Percentiles rank a stretch among this genome's conserved stretches.
Conservation (phyloP, 2,113 vertebrate species). For the Ornithorhynchus anatinus region DNA sequence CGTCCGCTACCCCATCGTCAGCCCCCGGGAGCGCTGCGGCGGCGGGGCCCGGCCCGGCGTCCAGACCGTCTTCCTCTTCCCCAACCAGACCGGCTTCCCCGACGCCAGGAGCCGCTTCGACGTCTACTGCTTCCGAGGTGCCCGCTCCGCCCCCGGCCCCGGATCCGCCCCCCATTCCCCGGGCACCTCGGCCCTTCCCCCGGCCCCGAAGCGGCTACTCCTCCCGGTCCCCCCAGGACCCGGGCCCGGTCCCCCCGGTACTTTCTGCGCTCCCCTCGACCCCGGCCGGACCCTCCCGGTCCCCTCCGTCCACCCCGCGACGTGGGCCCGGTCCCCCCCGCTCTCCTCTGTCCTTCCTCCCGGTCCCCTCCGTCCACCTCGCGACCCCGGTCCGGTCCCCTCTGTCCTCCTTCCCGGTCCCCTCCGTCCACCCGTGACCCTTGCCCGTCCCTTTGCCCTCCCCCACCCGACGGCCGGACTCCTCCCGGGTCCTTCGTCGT, state of each 20-base stretch:
- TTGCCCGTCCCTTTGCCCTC: too few relatives aligned
- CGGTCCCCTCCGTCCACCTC: too few relatives aligned
- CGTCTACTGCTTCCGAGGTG: conserved; percentile 92
- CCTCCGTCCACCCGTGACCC: neutral
- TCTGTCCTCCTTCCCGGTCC: neutral
- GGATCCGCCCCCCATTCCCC: neutral
- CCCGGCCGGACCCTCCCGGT: neutral
- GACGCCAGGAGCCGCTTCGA: conserved; percentile 79
- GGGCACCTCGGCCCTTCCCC: neutral
- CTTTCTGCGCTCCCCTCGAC: neutral
- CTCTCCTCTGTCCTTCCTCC: too few relatives aligned
- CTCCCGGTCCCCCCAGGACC: neutral
- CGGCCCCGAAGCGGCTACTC: too few relatives aligned
- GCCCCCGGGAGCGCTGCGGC: conserved; percentile 85
- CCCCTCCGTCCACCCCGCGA: neutral
- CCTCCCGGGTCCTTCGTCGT: neutral
- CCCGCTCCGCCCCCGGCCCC: conserved; percentile 1
- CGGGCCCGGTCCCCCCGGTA: neutral
- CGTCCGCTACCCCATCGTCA: conserved; percentile 90
- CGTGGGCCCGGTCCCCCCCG: neutral
- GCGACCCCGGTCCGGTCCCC: too few relatives aligned
- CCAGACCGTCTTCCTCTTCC: conserved; percentile 87
- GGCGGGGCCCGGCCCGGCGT: conserved; percentile 85
- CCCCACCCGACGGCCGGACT: neutral
- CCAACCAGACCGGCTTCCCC: conserved; percentile 93